Evolutionary conservation across 1,140 invertebrate species (phyloP).

Genomic region (Hestina assimilis): DNA sequence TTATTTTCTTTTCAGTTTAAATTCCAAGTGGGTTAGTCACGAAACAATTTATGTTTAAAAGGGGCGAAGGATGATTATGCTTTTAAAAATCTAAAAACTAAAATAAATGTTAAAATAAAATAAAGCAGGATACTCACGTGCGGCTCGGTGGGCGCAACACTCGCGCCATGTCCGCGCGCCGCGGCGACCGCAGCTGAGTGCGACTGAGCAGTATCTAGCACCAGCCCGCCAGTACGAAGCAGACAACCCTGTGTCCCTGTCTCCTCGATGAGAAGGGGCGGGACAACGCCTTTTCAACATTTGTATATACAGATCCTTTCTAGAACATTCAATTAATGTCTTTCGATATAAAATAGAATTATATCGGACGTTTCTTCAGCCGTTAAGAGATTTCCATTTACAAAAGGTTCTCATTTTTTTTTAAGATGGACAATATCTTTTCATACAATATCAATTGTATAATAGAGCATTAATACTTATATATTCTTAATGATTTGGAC

Average conservation of each 20-base stretch:
- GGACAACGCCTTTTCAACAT: conserved; percentile 1
- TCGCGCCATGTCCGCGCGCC: conserved; percentile 70
- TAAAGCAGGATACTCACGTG: conserved; percentile 53
- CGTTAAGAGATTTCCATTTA: too few relatives aligned
- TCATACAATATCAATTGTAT: too few relatives aligned
- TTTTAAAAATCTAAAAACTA: too few relatives aligned
- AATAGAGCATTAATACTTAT: too few relatives aligned
- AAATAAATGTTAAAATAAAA: conserved; percentile 1
- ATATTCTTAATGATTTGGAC: too few relatives aligned
- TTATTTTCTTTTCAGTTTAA: too few relatives aligned
- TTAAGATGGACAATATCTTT: too few relatives aligned
- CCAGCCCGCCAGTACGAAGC: background rate
- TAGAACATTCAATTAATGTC: conserved; percentile 5
- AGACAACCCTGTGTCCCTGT: conserved; percentile 5
- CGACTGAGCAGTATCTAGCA: background rate
- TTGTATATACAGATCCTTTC: background rate
- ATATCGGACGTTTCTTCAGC: too few relatives aligned
- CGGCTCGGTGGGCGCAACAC: conserved; percentile 59
- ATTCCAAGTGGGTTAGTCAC: too few relatives aligned
- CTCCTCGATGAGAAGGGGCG: conserved; percentile 5
- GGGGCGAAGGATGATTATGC: too few relatives aligned
- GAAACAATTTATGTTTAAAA: background rate
- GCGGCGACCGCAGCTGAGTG: conserved; percentile 53
- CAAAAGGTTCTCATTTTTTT: too few relatives aligned
- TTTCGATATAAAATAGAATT: too few relatives aligned